A percentile compares a stretch with the other conserved stretches of the same genome.
Evolutionary conservation across 2,113 vertebrate genomes (phyloP).

Genomic region (Colinus virginianus): DNA sequence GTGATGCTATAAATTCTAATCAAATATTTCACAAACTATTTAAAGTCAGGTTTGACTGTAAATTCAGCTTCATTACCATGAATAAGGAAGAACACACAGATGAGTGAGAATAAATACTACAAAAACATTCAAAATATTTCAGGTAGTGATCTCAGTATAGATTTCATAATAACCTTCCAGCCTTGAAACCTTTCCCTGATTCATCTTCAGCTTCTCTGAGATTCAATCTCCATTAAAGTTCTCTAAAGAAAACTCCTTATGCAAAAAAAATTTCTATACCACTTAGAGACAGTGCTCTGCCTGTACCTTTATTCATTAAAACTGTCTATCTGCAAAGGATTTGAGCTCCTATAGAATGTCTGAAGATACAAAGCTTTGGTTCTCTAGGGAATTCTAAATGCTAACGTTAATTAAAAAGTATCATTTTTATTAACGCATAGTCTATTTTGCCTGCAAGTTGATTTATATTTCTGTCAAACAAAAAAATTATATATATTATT

Average conservation of each 20-base stretch:
- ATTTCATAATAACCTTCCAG: background rate
- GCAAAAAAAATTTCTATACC: background rate
- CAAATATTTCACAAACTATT: background rate
- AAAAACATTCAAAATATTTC: background rate
- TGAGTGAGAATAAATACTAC: background rate
- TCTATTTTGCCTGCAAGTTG: background rate
- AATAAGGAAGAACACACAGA: background rate
- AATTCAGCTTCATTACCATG: background rate
- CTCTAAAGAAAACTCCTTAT: background rate
- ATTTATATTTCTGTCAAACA: background rate
- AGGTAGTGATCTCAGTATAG: background rate
- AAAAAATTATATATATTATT: background rate
- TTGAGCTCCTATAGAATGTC: background rate
- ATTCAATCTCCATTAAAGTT: background rate
- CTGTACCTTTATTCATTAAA: background rate
- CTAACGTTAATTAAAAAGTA: background rate
- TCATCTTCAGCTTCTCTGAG: background rate
- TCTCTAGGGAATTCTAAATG: background rate
- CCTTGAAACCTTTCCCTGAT: background rate
- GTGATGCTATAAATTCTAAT: background rate
- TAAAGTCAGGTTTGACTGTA: background rate
- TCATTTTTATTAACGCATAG: fast-evolving
- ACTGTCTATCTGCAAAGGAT: background rate
- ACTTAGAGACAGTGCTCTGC: background rate
- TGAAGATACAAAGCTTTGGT: background rate